phyloP scores from a whole-genome alignment of 2,888 invertebrate genomes.

The Enchytraeus crypticus region DNA sequence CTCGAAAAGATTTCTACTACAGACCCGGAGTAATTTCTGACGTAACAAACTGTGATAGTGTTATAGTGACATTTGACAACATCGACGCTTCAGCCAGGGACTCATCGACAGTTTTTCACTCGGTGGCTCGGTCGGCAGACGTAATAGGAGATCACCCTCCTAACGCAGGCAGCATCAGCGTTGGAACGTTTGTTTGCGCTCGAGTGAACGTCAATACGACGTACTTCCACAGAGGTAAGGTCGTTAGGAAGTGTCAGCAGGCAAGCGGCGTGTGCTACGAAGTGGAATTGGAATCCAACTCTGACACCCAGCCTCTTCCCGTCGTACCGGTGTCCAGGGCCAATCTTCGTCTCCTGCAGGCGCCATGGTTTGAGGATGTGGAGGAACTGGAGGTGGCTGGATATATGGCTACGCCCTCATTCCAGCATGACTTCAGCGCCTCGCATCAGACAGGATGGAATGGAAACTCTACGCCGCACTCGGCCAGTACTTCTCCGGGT shows the following conservation, averaged over 20 bases:
- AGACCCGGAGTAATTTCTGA: slow-evolving; percentile 71
- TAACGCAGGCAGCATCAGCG: slow-evolving; percentile 62
- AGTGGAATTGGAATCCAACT: slow-evolving; percentile 31
- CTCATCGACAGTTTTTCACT: background rate
- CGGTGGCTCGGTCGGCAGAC: slow-evolving; percentile 61
- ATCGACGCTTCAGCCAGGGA: slow-evolving; percentile 55
- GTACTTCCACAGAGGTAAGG: slow-evolving; percentile 76
- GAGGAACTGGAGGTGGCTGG: slow-evolving; percentile 44
- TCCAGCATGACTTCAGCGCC: background rate
- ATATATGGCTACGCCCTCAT: slow-evolving; percentile 8
- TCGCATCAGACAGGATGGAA: background rate
- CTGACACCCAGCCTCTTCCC: no score
- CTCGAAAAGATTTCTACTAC: slow-evolving; percentile 72
- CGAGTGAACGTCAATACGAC: slow-evolving; percentile 53
- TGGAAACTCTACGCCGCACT: slow-evolving; percentile 48
- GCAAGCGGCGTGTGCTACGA: slow-evolving; percentile 58
- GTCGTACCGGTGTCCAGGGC: slow-evolving; percentile 70
- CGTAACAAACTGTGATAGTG: slow-evolving; percentile 53
- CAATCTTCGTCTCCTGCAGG: slow-evolving; percentile 76
- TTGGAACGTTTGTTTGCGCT: slow-evolving; percentile 71
- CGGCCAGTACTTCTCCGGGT: slow-evolving; percentile 74
- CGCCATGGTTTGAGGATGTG: slow-evolving; percentile 94
- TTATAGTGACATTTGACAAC: slow-evolving; percentile 74
- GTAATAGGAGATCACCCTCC: slow-evolving; percentile 89
- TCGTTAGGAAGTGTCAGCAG: slow-evolving; percentile 60